Evolutionary conservation across 2,888 invertebrate species (phyloP).

Genomic region (Cataglyphis albicans): DNA sequence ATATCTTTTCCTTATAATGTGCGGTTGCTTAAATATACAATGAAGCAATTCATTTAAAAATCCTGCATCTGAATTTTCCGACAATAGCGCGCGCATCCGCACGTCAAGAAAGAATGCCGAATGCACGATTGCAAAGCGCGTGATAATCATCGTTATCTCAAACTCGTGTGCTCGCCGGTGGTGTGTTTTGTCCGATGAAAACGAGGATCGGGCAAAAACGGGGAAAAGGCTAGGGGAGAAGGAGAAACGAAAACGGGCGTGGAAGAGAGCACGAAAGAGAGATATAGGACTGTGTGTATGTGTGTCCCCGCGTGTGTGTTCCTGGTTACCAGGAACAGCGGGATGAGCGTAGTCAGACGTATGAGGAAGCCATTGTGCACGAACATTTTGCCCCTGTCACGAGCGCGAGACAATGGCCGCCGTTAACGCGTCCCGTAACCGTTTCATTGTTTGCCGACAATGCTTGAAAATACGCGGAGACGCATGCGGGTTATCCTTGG

Average conservation of each 20-base stretch:
- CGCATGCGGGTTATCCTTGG: constrained; percentile 64
- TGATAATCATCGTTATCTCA: constrained; percentile 53
- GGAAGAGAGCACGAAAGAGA: constrained; percentile 34
- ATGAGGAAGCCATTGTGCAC: constrained; percentile 76
- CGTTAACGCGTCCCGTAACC: constrained; percentile 82
- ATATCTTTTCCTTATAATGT: not conserved
- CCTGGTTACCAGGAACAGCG: constrained; percentile 62
- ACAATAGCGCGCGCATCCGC: constrained; percentile 14
- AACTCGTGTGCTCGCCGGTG: constrained; percentile 43
- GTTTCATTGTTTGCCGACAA: constrained; percentile 83
- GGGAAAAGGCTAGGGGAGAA: constrained; percentile 26
- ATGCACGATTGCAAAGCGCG: constrained; percentile 39
- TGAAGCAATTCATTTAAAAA: constrained; percentile 3
- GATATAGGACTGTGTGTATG: not conserved
- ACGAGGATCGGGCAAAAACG: constrained; percentile 41
- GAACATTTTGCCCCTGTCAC: constrained; percentile 77
- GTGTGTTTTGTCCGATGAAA: constrained; percentile 49
- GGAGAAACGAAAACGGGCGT: constrained; percentile 3
- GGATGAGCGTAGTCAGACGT: constrained; percentile 59
- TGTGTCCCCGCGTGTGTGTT: constrained; percentile 36
- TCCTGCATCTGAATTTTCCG: constrained; percentile 1
- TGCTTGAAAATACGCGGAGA: constrained; percentile 76
- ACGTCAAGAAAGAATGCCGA: constrained; percentile 39
- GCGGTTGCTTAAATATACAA: not conserved
- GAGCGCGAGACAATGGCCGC: constrained; percentile 79